phyloP scores from a whole-genome alignment of 2,888 invertebrate genomes.

The Epirrhoe tristata region DNA sequence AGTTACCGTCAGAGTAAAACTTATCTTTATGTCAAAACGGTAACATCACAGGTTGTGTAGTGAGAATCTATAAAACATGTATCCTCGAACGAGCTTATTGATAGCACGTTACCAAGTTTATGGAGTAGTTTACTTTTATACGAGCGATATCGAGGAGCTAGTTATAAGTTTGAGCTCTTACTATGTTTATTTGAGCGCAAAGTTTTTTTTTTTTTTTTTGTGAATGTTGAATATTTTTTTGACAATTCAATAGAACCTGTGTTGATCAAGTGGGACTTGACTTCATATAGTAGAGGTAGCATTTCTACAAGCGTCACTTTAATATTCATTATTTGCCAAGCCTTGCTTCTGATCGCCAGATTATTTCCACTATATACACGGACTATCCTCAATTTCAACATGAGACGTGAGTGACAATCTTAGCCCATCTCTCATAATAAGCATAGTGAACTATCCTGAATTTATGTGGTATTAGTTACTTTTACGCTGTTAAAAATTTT shows the following conservation, averaged over 20 bases:
- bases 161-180: conserved; percentile 31
- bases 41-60: conserved; percentile 49
- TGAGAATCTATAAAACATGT: conserved; percentile 71
- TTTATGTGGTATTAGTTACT: too few relatives aligned
- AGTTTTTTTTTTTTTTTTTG: not conserved
- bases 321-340: too few relatives aligned
- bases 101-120: conserved; percentile 74
- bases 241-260: not conserved
- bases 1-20: conserved; percentile 18
- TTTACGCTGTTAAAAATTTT: too few relatives aligned
- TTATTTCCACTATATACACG: too few relatives aligned
- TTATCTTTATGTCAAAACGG: conserved; percentile 49
- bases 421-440: too few relatives aligned
- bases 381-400: too few relatives aligned
- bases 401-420: too few relatives aligned
- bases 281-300: too few relatives aligned
- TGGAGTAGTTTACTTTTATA: conserved; percentile 75
- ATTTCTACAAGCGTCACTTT: too few relatives aligned
- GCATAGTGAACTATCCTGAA: too few relatives aligned
- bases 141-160: conserved; percentile 52
- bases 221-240: not conserved
- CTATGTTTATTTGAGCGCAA: not conserved
- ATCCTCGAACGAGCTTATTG: conserved; percentile 65
- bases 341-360: too few relatives aligned
- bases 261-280: too few relatives aligned